Evolutionary conservation across 2,888 invertebrate species (phyloP), one percentile per base, ranked within the genome.

Genomic region (Girardia tigrina): DNA sequence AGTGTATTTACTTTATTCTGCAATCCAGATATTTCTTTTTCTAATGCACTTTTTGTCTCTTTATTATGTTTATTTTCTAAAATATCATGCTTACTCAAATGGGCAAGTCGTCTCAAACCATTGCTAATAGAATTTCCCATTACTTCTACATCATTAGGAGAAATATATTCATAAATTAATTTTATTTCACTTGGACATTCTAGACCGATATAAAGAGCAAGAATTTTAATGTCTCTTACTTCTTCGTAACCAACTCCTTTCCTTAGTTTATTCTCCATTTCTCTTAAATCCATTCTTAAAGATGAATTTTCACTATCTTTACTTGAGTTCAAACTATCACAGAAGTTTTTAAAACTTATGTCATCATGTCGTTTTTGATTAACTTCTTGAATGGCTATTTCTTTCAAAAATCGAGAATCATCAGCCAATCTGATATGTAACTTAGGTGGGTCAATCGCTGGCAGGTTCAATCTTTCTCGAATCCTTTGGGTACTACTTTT

Each of bases 161-260:
- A 12, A n/a, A 74, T 26, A 27, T 74, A 75, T 23, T 75, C 75
- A 26, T 75, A 75, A 75, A 77, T 76, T 20, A 75, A 77, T 20
- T 36, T 28, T 26, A 75, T 75, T 1, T 26, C n/a, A 1, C 23
- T 42, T 1, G 75, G 75, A 26, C 75, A 75, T 16, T 76, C 75
- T 1, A 75, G 75, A 26, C 76, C 75, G 16, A 75, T 20, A 36
- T 75, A 75, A 2, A 75, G 26, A 28, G 28, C 75, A 16, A 75
- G 28, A 4, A 75, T 20, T 75, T 77, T 75, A 2, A 75, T 75
- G 70, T 28, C 74, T 20, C 74, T 73, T 23, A 75, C 72, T 6
- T 23, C 75, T 4, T 74, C 12, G 36, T 14, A n/a, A n/a, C n/a
- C n/a, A n/a, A n/a, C n/a, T n/a, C n/a, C n/a, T n/a, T n/a, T n/a